phyloP scores from a whole-genome alignment of 2,113 vertebrate species.

The Sorex fumeus region DNA sequence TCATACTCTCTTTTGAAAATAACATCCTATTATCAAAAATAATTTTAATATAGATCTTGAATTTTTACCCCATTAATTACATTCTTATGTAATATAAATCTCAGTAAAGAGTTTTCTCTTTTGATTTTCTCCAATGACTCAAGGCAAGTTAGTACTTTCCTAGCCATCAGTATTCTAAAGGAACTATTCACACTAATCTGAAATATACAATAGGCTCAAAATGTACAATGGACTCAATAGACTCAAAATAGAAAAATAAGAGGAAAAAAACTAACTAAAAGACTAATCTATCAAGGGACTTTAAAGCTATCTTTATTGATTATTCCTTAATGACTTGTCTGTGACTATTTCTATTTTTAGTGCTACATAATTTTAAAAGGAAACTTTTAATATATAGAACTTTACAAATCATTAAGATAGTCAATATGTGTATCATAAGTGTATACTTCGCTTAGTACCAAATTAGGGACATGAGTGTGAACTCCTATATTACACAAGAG shows the following conservation, averaged over 20 bases:
- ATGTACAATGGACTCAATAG: too few species aligned
- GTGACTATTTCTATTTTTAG: constrained; percentile 80
- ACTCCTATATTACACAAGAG: not conserved
- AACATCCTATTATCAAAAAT: not conserved
- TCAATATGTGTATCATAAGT: not conserved
- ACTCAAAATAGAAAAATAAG: constrained; percentile 59
- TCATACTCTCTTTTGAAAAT: constrained; percentile 23
- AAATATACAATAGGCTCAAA: constrained; percentile 45
- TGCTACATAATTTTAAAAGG: constrained; percentile 64
- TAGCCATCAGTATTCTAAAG: constrained; percentile 55
- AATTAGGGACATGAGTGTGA: not conserved
- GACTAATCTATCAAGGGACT: constrained; percentile 81
- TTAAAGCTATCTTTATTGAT: constrained; percentile 82
- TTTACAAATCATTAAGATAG: constrained; percentile 30
- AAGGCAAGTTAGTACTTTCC: constrained; percentile 56
- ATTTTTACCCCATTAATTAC: constrained; percentile 7
- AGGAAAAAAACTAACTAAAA: constrained; percentile 67
- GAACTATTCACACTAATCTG: constrained; percentile 63
- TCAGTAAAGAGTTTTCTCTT: constrained; percentile 46
- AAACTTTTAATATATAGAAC: constrained; percentile 18
- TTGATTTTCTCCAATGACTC: constrained; percentile 56
- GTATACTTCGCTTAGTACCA: not conserved
- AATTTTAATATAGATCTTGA: constrained; percentile 19
- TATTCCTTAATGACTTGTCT: constrained; percentile 81
- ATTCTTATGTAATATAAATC: not conserved